These are phyloP conservation scores for Monodelphis domestica DNA, from an alignment of 2,797 vertebrate species.

Conservation along the genomic window DNA sequence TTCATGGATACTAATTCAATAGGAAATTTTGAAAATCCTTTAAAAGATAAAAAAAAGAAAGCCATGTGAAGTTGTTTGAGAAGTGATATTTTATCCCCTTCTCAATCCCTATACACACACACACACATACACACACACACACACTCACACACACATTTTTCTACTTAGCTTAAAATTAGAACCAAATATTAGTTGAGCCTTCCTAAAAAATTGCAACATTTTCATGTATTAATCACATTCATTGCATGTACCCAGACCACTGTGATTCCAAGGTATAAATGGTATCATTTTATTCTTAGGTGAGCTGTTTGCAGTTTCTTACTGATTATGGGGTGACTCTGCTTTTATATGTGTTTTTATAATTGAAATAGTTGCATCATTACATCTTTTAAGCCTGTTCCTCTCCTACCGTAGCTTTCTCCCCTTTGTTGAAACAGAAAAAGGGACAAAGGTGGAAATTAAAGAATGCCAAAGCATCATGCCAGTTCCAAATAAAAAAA, in stretches of 20 bases:
- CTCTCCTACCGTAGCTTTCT: slow-evolving; percentile 20
- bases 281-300: slow-evolving; percentile 52
- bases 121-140: background rate
- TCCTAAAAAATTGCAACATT: background rate
- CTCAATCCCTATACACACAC: background rate
- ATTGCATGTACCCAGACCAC: background rate
- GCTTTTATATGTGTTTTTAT: slow-evolving; percentile 75
- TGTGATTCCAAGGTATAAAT: slow-evolving; percentile 38
- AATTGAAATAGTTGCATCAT: slow-evolving; percentile 67
- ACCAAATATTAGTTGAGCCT: background rate
- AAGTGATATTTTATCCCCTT: background rate
- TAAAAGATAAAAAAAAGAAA: slow-evolving; percentile 5
- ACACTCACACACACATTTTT: background rate
- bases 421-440: slow-evolving; percentile 64
- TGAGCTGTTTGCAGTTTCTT: slow-evolving; percentile 37
- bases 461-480: slow-evolving; percentile 49
- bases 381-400: slow-evolving; percentile 57
- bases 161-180: background rate
- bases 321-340: slow-evolving; percentile 36
- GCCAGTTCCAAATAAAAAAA: slow-evolving; percentile 59
- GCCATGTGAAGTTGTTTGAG: background rate
- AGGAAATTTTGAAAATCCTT: background rate
- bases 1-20: background rate
- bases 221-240: background rate
- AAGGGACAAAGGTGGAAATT: slow-evolving; percentile 70